A percentile compares a stretch with the other conserved stretches of the same genome.
Conservation (phyloP, 2,797 vertebrate species). For the Centroberyx gerrardi region DNA sequence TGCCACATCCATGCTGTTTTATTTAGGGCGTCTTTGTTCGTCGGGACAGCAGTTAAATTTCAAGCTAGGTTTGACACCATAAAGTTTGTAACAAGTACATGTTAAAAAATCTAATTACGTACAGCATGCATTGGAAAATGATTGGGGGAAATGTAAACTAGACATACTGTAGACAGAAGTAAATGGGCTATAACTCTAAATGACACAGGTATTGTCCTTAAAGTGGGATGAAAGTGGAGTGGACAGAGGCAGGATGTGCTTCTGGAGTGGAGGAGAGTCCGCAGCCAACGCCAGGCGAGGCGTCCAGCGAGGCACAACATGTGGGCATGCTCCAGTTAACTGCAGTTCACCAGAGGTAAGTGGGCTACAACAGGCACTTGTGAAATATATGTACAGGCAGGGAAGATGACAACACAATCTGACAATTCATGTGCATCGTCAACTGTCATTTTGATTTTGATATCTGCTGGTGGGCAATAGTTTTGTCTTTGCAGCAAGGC, state of each 20-base stretch:
- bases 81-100: no score
- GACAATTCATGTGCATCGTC: conserved; percentile 46
- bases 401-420: conserved; percentile 31
- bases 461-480: conserved; percentile 26
- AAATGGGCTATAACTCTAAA: conserved; percentile 15
- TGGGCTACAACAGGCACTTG: conserved; percentile 50
- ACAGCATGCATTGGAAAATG: not conserved
- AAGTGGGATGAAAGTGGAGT: conserved; percentile 14
- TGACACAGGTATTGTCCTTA: conserved; percentile 9
- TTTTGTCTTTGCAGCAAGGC: conserved; percentile 32
- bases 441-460: conserved; percentile 52
- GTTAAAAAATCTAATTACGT: not conserved
- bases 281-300: conserved; percentile 54
- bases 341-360: conserved; percentile 70
- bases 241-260: conserved; percentile 58
- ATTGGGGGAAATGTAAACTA: not conserved
- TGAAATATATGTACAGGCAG: conserved; percentile 38
- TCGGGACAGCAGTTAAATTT: no score
- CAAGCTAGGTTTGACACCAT: no score
- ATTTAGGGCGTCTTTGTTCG: no score
- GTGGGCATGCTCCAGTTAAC: conserved; percentile 68
- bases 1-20: no score
- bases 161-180: no score
- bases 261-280: conserved; percentile 63
- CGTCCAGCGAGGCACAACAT: conserved; percentile 43